Base-by-base conservation (phyloP, 1,140 invertebrate genomes). In the Heliconius himera region DNA sequence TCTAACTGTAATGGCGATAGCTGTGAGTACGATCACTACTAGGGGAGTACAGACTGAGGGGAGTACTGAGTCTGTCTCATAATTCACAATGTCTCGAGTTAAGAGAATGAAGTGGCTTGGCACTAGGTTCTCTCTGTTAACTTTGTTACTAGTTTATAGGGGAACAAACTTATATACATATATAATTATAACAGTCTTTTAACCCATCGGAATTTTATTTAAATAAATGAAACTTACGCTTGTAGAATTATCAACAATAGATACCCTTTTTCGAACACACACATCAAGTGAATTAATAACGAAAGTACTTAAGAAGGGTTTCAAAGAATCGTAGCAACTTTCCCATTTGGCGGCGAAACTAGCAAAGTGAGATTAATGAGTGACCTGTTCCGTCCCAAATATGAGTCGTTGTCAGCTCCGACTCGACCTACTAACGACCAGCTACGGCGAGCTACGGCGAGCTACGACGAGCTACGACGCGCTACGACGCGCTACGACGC, bases 311-410 rank as follows among this genome's bases (percentile, higher is more conserved):
- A 54, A 76, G 60, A 70, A 77, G 46, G 76, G 76, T 77, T 77
- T 72, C 46, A 22, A 26, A 77, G 76, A 77, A 77, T 54, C 29
- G 75, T 41, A n/a, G 70, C 38, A 77, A 77, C 76, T 77, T 77
- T 77, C 41, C 70, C 70, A 77, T 72, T 76, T 54, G 70, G 70
- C 46, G 76, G 16, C 38, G 38, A 46, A 71, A 54, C 26, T 36
- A 72, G 66, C 76, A 77, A 77, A 77, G 76, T 77, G 66, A 77
- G 66, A 77, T 76, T 76, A 77, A 77, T 71, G 70, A 72, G 70
- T 41, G 66, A 77, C 66, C 26, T 49, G 49, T n/a, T 75, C 41
- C 75, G 41, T 71, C 60, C 74, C 51, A 36, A 66, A 75, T 75
- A 75, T 75, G 51, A 60, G 49, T 75, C 74, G 60, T 26, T 29